Evolutionary conservation across 2,797 vertebrate genomes (phyloP), one percentile per base, ranked within the genome.

Genomic region (Falco rusticolus): DNA sequence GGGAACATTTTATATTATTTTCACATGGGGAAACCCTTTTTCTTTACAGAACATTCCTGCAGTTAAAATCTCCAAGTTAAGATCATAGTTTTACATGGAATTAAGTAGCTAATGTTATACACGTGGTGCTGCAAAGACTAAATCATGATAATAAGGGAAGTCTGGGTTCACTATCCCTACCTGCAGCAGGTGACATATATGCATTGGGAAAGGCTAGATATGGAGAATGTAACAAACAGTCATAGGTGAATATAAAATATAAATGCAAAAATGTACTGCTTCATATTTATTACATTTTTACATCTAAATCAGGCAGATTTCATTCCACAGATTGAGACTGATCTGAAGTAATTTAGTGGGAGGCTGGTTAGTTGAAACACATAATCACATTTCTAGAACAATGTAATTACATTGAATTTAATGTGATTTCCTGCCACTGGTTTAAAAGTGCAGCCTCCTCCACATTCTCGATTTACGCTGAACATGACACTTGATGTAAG

Each of bases 301-400:
- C 91, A 94, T 93, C 92, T 97, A 93, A 96, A 97, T 96, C 91
- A 92, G 92, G 93, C 84, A 81, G 91, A 89, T 96, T 96, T 95
- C 70, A 79, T 95, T 93, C 47, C 91, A 90, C 77, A 97, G 93
- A 96, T 92, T 92, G 92, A 97, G 96, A 92, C 87, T 66, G 93
- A 97, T 96, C 90, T 93, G 79, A 94, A 96, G 93, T 95, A 94
- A 97, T 94, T 95, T 94, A 97, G 90, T 83, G 87, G 92, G 91
- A 80, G 88, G 86, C 72, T 96, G 80, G 70, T 91, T 91, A 86
- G 90, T 82, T 96, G 96, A 97, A 97, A 96, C 87, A 94, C 94
- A 86, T 89, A 96, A 96, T 91, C 94, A 89, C 89, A 93, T 95
- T 95, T 91, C 87, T 93, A 95, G 96, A 96, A 94, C 96, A 95